These are phyloP conservation scores for Sphaeridia pumilis DNA, from an alignment of 2,888 invertebrate genomes.

Conservation along the genomic window DNA sequence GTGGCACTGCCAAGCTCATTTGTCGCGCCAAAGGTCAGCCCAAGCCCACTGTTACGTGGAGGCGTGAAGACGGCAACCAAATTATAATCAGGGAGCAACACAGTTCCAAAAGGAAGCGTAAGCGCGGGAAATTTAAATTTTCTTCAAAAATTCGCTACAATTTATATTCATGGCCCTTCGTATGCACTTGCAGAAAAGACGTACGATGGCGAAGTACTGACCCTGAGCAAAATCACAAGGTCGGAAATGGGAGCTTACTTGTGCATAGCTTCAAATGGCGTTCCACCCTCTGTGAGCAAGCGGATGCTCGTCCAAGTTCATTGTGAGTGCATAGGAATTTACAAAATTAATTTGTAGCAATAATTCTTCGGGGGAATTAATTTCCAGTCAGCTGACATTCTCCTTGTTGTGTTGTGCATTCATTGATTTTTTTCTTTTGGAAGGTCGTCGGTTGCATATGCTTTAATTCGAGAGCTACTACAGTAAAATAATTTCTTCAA, in stretches of 20 bases:
- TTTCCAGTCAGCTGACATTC: no score
- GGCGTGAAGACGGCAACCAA: constrained; percentile 71
- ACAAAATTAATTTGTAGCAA: neutral
- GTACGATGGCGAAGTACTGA: constrained; percentile 67
- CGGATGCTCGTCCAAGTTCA: constrained; percentile 82
- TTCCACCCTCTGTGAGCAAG: constrained; percentile 79
- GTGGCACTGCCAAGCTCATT: constrained; percentile 71
- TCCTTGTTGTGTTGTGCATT: no score
- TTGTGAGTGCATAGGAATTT: constrained; percentile 53
- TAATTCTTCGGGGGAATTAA: no score
- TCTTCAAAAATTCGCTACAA: neutral
- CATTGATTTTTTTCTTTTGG: no score
- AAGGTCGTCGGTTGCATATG: no score
- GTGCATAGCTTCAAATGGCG: constrained; percentile 78
- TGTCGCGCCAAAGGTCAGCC: constrained; percentile 78
- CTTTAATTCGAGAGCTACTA: no score
- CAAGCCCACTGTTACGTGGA: constrained; percentile 72
- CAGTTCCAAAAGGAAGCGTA: constrained; percentile 62
- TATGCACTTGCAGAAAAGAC: constrained; percentile 48
- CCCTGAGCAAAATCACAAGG: constrained; percentile 71
- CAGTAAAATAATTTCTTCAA: no score
- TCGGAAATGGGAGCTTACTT: constrained; percentile 58
- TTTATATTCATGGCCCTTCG: neutral
- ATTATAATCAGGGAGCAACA: constrained; percentile 63
- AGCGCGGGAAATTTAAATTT: constrained; percentile 32